Base-by-base conservation (phyloP, 1,140 invertebrate species). In the Cardiocondyla obscurior region DNA sequence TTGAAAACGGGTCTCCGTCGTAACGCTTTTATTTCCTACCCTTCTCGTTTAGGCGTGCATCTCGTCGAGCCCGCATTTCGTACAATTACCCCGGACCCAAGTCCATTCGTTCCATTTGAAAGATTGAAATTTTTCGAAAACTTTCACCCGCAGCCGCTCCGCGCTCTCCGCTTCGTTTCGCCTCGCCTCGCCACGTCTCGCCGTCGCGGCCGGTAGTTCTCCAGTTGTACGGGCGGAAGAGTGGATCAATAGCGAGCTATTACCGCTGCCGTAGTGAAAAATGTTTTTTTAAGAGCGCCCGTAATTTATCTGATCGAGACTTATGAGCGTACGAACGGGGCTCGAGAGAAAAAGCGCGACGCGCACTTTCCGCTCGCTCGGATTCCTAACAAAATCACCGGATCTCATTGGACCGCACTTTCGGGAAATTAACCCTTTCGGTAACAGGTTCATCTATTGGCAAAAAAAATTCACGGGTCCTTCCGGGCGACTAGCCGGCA, bases 91-190 rank as follows among this genome's bases (percentile, higher is more conserved):
- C 70, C 51, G 39, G 22, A 65, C 53, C 55, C 69, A 70, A 57
- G 86, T 83, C 83, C 83, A 69, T 79, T 82, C 82, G 83, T 79
- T 88, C 87, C 83, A 87, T 89, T 89, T 86, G 81, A 86, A 86
- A 82, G 81, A 88, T 83, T 86, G 84, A 77, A 84, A 88, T 82
- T 89, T 89, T 88, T 86, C 76, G 57, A 84, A 84, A 86, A 86
- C 72, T 79, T 70, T 51, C 28, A 51, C 60, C 51, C 58, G 39
- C 83, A 51, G 19, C 22, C 58, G 72, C 30, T 55, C 19, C 28
- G n/a, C 70, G n/a, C 55, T 16, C 51, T 12, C 33, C 22, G 42
- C 39, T 6, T 16, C 39, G 55, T 22, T 0, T 53, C 22, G 65
- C 16, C 49, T 22, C 67, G 67, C 30, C 36, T 16, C 58, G 19